These are phyloP conservation scores for Diplodus sargus DNA, from an alignment of 2,797 vertebrate genomes.

Conservation along the genomic window DNA sequence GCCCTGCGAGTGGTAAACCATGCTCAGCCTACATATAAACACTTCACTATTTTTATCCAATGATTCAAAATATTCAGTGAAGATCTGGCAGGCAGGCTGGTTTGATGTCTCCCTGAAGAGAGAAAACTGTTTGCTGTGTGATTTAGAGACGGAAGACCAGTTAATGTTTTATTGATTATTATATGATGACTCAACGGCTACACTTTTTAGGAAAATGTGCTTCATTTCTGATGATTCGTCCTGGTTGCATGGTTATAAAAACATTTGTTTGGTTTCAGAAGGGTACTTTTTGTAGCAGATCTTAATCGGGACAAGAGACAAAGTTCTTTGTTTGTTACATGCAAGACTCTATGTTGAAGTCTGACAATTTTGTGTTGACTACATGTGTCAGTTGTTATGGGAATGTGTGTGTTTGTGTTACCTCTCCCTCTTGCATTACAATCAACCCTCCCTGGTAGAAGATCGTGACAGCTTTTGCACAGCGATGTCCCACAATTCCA, in stretches of 20 bases:
- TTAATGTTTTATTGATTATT: no score
- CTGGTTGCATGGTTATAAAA: not conserved
- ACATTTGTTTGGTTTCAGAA: not conserved
- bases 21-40: not conserved
- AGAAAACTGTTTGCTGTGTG: no score
- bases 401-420: slow-evolving; percentile 56
- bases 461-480: slow-evolving; percentile 89
- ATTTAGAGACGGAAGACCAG: no score
- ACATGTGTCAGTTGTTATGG: not conserved
- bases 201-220: not conserved
- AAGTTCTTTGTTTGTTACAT: not conserved
- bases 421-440: slow-evolving; percentile 88
- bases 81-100: no score
- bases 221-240: not conserved
- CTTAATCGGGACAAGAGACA: no score
- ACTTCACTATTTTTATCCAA: not conserved
- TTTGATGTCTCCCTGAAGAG: no score
- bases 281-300: not conserved
- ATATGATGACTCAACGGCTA: not conserved
- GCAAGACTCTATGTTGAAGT: not conserved
- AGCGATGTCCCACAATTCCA: slow-evolving; percentile 88
- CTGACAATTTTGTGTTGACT: not conserved
- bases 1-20: not conserved
- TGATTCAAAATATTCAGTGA: no score
- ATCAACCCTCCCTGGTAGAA: slow-evolving; percentile 90